Evolutionary conservation across 2,888 invertebrate genomes (phyloP).

Genomic region (Euphydryas editha): DNA sequence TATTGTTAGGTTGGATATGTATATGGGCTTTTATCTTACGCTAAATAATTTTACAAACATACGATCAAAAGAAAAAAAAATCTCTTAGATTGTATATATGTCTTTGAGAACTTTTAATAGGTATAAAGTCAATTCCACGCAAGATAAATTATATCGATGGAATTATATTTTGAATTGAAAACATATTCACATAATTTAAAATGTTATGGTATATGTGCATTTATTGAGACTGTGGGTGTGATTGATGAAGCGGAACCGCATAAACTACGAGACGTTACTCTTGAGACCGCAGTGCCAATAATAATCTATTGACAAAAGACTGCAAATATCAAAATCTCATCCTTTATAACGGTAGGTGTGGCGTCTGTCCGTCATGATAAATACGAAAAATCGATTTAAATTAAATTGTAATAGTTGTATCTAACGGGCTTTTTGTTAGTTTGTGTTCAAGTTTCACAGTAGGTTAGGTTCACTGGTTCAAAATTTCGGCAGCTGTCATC

Average conservation of each 20-base stretch:
- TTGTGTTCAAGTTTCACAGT: constrained; percentile 74
- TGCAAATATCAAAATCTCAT: constrained; percentile 57
- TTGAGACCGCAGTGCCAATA: constrained; percentile 60
- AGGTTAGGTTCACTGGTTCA: constrained; percentile 62
- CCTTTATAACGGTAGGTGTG: constrained; percentile 70
- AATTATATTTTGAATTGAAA: background rate
- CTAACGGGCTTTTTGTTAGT: constrained; percentile 73
- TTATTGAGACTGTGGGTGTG: constrained; percentile 66
- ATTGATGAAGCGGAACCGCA: constrained; percentile 70
- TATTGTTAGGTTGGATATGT: too few species aligned
- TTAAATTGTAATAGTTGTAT: constrained; percentile 71
- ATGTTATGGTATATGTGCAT: constrained; percentile 53
- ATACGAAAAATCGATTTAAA: constrained; percentile 65
- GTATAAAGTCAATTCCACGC: background rate
- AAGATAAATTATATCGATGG: background rate
- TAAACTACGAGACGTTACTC: constrained; percentile 67
- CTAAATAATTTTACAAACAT: too few species aligned
- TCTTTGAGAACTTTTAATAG: background rate
- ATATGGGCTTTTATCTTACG: too few species aligned
- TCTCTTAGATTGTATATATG: too few species aligned
- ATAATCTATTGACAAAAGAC: constrained; percentile 62
- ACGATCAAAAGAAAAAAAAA: too few species aligned
- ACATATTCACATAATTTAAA: constrained; percentile 50
- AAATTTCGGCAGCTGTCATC: constrained; percentile 77
- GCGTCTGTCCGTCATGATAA: constrained; percentile 58